These are phyloP conservation scores for rat (Rattus norvegicus) DNA, from an alignment of 2,113 vertebrate genomes.

Conservation along the genomic window GRCr8 NC_086028.1:14459001-14459500, in stretches of 20 bases:
- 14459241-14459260: not conserved
- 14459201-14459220: not conserved
- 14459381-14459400: too few species aligned
- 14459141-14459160: not conserved
- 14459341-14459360: not conserved
- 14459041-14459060: not conserved
- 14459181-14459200: not conserved
- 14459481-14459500: not conserved
- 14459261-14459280: not conserved
- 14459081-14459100: not conserved
- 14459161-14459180: not conserved
- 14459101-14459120: not conserved
- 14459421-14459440: accelerated
- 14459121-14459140: not conserved
- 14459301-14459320: not conserved
- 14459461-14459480: not conserved
- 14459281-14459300: not conserved
- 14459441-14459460: not conserved
- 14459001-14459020: not conserved
- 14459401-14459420: not conserved
- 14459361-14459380: not conserved
- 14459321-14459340: not conserved
- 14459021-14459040: not conserved
- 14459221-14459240: not conserved
- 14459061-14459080: not conserved